Percentiles rank a stretch among this genome's conserved stretches.
Evolutionary conservation across 1,140 invertebrate genomes (phyloP).

Genomic region (Drosophila ananassae): DNA sequence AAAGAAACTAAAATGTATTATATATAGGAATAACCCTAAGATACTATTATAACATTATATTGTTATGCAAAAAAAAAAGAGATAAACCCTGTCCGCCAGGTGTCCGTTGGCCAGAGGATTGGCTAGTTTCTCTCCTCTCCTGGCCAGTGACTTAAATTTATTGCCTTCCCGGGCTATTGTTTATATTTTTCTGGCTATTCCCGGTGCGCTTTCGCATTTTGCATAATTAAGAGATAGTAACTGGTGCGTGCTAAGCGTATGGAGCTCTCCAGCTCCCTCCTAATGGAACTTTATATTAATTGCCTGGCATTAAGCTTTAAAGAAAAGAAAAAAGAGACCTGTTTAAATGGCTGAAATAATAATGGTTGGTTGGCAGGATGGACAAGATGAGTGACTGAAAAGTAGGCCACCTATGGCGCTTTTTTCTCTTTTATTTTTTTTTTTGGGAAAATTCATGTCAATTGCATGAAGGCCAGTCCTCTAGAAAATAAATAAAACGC

Average conservation of each 20-base stretch:
- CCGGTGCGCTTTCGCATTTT: conserved; percentile 20
- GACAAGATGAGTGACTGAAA: conserved; percentile 8
- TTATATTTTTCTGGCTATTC: not conserved
- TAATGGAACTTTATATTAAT: conserved; percentile 48
- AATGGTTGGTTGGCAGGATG: not conserved
- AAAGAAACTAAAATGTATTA: no score
- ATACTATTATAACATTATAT: no score
- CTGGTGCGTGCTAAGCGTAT: conserved; percentile 27
- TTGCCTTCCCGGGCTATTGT: conserved; percentile 3
- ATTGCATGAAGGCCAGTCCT: conserved; percentile 66
- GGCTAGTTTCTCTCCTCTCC: not conserved
- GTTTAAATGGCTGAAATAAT: not conserved
- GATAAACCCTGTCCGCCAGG: no score
- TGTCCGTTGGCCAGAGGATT: not conserved
- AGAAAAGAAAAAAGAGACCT: not conserved
- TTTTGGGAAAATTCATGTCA: conserved; percentile 61
- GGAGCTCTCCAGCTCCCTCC: conserved; percentile 4
- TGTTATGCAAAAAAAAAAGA: no score
- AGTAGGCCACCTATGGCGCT: not conserved
- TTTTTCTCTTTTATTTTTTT: not conserved
- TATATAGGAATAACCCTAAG: no score
- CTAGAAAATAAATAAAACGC: conserved; percentile 8
- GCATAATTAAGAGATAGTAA: conserved; percentile 49
- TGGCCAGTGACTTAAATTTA: conserved; percentile 2
- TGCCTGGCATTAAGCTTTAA: conserved; percentile 42